These are phyloP conservation scores for Stigmatopora nigra DNA, from an alignment of 2,113 vertebrate genomes.

Conservation along the genomic window DNA sequence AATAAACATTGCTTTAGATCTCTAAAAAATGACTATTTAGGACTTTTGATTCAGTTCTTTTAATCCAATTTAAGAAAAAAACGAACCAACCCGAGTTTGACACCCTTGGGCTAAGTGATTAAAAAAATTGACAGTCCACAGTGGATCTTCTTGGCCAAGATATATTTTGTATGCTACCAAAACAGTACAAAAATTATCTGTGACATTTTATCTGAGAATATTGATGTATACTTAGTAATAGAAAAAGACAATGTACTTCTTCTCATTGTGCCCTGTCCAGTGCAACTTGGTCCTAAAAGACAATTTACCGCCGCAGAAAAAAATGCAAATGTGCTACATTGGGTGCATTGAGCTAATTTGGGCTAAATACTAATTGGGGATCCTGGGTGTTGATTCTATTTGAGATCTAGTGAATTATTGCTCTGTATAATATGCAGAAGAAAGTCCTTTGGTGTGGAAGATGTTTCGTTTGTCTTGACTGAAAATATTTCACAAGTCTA, in stretches of 20 bases:
- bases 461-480: constrained; percentile 45
- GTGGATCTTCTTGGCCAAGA: no score
- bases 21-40: no score
- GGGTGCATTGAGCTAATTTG: constrained; percentile 49
- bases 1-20: no score
- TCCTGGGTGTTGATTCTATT: constrained; percentile 54
- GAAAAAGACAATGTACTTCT: constrained; percentile 32
- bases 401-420: constrained; percentile 58
- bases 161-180: no score
- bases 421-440: constrained; percentile 51
- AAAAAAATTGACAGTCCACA: no score
- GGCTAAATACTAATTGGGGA: constrained; percentile 62
- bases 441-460: constrained; percentile 51
- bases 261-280: constrained; percentile 37
- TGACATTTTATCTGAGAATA: constrained; percentile 46
- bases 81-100: no score
- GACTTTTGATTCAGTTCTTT: no score
- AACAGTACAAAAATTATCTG: no score
- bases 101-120: not conserved
- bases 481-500: constrained; percentile 53
- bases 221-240: constrained; percentile 45
- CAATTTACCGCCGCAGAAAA: constrained; percentile 30
- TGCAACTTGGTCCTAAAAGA: constrained; percentile 40
- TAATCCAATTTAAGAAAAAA: no score
- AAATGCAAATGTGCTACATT: constrained; percentile 49